phyloP scores from a whole-genome alignment of 2,797 vertebrate species.

The Siniperca scherzeri region DNA sequence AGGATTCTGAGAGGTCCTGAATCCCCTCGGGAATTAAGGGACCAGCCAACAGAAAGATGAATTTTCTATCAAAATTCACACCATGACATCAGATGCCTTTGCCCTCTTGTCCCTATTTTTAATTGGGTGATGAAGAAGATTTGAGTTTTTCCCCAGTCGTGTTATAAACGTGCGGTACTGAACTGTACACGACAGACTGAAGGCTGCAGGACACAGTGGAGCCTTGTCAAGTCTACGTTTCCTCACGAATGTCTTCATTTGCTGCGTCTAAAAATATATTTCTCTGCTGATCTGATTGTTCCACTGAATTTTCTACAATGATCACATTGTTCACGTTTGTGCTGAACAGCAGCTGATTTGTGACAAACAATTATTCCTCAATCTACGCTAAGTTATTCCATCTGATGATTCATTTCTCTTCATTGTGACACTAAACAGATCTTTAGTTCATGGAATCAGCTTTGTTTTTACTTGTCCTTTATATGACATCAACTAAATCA shows the following conservation, averaged over 20 bases:
- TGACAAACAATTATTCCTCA: not conserved
- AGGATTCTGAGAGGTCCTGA: not conserved
- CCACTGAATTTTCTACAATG: not conserved
- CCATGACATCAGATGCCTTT: not conserved
- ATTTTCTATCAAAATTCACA: not conserved
- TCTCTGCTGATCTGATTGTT: slow-evolving; percentile 28
- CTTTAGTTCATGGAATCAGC: no score
- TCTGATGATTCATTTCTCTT: not conserved
- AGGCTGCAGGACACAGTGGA: slow-evolving; percentile 16
- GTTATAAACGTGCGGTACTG: not conserved
- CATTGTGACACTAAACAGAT: not conserved
- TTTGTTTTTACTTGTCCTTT: not conserved
- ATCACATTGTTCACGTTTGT: not conserved
- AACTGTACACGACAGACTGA: no score
- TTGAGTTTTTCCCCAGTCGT: not conserved
- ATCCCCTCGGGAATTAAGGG: not conserved
- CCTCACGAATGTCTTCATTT: not conserved
- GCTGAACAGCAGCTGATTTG: not conserved
- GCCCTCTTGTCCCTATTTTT: not conserved
- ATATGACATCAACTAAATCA: not conserved
- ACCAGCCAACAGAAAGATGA: not conserved
- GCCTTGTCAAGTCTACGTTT: slow-evolving; percentile 14
- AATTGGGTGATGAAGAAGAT: not conserved
- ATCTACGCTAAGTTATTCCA: not conserved
- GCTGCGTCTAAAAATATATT: slow-evolving; percentile 18